Evolutionary conservation across 1,140 invertebrate genomes (phyloP), one percentile per base, ranked within the genome.

Genomic region (Ladona fulva): DNA sequence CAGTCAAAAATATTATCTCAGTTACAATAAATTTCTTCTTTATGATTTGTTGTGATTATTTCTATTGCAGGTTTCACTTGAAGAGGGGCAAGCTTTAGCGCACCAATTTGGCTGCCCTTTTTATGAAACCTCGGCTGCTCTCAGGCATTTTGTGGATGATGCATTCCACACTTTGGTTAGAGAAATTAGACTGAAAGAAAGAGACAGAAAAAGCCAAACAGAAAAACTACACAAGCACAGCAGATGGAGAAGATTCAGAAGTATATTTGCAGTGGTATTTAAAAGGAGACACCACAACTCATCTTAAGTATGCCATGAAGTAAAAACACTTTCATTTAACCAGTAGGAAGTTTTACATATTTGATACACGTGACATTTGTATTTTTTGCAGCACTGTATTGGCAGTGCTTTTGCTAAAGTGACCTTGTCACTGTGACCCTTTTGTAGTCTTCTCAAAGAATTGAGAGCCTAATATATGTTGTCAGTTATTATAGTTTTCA

Each of bases 221-320:
- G 77, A 25, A 16, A 80, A 79, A 44, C n/a, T 78, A 24, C 77
- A 77, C 24, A 89, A 90, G 19, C 88, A 91, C 74, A 91, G 92
- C 79, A 90, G 92, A 76, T 94, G 92, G 92, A 91, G 92, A 85
- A 89, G 92, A 76, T 86, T 93, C 44, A 87, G 92, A 80, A 93
- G 92, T 80, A 93, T 94, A 80, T 93, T 94, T 82, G 91, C 92
- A 44, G 87, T 94, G 79, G 92, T 94, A 76, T 93, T 93, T 85
- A 89, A 91, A 74, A 87, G 92, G 79, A 89, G 88, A 81, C 84
- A 80, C 19, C 82, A 85, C 79, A 84, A 85, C 78, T 85, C 85
- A 74, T 84, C 84, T 42, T 86, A 82, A 22, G n/a, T 19, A 19
- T 22, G n/a, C 52, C n/a, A 12, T 22, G 16, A 66, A 66, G 52